These are phyloP conservation scores for Ephialtes manifestator DNA, from an alignment of 2,888 invertebrate genomes.

Conservation along the genomic window DNA sequence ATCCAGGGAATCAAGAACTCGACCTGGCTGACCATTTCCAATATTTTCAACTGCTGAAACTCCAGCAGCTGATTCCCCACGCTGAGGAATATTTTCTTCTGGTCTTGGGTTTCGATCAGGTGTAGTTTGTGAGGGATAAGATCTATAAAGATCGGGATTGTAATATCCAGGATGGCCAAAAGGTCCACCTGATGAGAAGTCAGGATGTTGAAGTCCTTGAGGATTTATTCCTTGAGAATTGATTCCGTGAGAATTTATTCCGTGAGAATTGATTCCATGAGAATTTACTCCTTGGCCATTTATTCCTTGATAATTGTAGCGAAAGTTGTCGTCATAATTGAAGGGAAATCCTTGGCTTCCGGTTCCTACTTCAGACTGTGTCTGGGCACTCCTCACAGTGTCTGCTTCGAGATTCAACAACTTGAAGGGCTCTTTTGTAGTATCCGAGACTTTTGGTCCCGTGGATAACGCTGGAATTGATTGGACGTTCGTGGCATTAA, in stretches of 20 bases:
- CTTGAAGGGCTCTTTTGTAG: constrained; percentile 51
- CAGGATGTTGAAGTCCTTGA: constrained; percentile 47
- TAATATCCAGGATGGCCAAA: constrained; percentile 62
- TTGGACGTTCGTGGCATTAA: constrained; percentile 48
- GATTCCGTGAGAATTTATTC: constrained; percentile 44
- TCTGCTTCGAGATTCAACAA: constrained; percentile 58
- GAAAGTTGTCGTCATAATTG: constrained; percentile 63
- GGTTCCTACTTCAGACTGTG: constrained; percentile 57
- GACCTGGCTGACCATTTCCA: constrained; percentile 52
- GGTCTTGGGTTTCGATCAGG: constrained; percentile 21
- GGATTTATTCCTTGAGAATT: constrained; percentile 51
- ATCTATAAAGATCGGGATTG: constrained; percentile 62
- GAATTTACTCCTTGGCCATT: constrained; percentile 11
- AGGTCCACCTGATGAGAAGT: constrained; percentile 43
- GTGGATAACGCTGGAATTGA: constrained; percentile 47
- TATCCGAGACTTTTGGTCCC: constrained; percentile 34
- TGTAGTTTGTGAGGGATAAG: constrained; percentile 37
- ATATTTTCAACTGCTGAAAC: constrained; percentile 59
- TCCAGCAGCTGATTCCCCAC: constrained; percentile 46
- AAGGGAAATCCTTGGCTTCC: constrained; percentile 59
- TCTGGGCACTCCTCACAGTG: constrained; percentile 64
- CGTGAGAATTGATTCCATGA: constrained; percentile 51
- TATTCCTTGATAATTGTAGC: constrained; percentile 61
- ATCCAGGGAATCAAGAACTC: constrained; percentile 59
- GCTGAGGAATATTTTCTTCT: constrained; percentile 49